A percentile compares a stretch with the other conserved stretches of the same genome.
phyloP scores from a whole-genome alignment of 2,888 invertebrate species.

The Limulus polyphemus region DNA sequence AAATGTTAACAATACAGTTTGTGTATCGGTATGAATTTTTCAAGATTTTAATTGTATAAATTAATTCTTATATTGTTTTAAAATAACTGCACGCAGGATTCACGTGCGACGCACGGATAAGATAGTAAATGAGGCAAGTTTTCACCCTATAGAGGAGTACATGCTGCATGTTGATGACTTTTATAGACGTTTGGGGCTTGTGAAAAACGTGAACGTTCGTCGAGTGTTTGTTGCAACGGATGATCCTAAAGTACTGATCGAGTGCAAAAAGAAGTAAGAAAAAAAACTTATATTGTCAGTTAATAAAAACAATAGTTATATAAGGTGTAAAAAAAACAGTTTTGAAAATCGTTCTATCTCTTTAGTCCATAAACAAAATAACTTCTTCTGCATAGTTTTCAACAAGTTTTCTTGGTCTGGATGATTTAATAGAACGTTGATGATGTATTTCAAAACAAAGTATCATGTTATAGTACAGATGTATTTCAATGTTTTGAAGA shows the following conservation, averaged over 20 bases:
- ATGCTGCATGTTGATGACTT: conserved; percentile 13
- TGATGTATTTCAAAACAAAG: too few relatives aligned
- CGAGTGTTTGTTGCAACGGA: conserved; percentile 21
- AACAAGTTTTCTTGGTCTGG: neutral
- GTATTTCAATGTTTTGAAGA: too few relatives aligned
- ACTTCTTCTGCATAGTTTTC: conserved; percentile 7
- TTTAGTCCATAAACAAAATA: neutral
- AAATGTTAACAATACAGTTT: too few relatives aligned
- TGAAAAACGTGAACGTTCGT: neutral
- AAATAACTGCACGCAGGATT: conserved; percentile 4
- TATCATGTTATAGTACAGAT: too few relatives aligned
- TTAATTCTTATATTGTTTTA: neutral
- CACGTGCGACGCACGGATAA: conserved; percentile 18
- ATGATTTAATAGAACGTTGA: too few relatives aligned
- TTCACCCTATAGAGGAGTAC: conserved; percentile 12
- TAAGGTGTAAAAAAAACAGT: neutral
- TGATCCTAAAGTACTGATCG: conserved; percentile 13
- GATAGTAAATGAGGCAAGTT: conserved; percentile 12
- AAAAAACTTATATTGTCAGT: neutral
- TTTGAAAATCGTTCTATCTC: too few relatives aligned
- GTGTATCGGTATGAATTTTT: too few relatives aligned
- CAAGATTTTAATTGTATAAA: too few relatives aligned
- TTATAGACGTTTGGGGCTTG: conserved; percentile 7
- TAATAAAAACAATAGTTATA: neutral
- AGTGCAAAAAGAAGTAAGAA: neutral